phyloP scores from a whole-genome alignment of 1,140 invertebrate species.

The Trichomalopsis sarcophagae region DNA sequence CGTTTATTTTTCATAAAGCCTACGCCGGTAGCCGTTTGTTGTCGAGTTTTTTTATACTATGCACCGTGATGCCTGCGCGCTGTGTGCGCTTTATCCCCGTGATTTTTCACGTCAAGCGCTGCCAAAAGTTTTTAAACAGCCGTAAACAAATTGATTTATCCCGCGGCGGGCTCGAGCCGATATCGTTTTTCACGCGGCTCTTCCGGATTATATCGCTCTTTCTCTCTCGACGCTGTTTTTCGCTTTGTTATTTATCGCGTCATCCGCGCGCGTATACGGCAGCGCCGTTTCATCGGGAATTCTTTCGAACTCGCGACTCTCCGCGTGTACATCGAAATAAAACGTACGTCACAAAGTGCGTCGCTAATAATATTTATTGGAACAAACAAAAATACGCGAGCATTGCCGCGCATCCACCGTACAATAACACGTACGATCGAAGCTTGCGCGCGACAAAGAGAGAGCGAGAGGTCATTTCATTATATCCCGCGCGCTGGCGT shows the following conservation, averaged over 20 bases:
- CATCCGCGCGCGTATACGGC: too few species aligned
- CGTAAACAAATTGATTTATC: constrained; percentile 18
- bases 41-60: too few species aligned
- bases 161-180: neutral
- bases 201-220: neutral
- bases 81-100: too few species aligned
- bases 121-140: constrained; percentile 4
- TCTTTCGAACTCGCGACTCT: neutral
- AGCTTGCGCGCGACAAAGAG: neutral
- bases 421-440: too few species aligned
- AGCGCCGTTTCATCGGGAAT: neutral
- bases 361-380: too few species aligned
- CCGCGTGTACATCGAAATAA: too few species aligned
- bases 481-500: neutral
- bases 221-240: neutral
- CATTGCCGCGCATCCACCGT: too few species aligned
- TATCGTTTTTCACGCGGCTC: neutral
- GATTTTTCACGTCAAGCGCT: neutral
- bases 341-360: too few species aligned
- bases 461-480: neutral
- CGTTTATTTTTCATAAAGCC: too few species aligned
- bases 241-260: neutral
- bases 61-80: too few species aligned
- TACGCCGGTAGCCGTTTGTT: too few species aligned
- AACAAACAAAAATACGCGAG: too few species aligned